phyloP scores from a whole-genome alignment of 1,140 invertebrate species.

The Eurosta solidaginis region DNA sequence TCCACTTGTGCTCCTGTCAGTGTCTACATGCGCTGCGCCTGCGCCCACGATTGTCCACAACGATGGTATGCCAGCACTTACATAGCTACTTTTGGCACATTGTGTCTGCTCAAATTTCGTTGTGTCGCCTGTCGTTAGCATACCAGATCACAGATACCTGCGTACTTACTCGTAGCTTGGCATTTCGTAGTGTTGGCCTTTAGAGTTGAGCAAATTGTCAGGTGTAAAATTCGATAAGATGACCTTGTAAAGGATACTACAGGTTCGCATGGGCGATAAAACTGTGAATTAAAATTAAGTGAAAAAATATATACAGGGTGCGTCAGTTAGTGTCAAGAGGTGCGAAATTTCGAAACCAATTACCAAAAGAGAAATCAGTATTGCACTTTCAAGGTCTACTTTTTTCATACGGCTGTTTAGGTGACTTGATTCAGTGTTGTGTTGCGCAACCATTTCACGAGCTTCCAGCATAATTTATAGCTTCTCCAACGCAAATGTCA shows the following conservation, averaged over 20 bases:
- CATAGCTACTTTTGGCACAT: no score
- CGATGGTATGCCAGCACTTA: neutral
- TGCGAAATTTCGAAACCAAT: no score
- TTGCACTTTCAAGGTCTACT: no score
- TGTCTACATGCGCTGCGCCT: neutral
- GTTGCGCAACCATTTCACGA: no score
- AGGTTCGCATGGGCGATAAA: neutral
- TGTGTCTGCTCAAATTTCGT: conserved; percentile 13
- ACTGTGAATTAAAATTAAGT: neutral
- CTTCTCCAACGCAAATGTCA: no score
- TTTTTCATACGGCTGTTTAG: no score
- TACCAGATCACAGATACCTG: conserved; percentile 22
- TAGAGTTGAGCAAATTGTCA: conserved; percentile 19
- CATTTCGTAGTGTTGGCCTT: neutral
- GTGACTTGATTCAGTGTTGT: no score
- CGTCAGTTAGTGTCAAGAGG: neutral
- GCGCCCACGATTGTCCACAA: neutral
- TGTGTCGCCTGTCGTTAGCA: conserved; percentile 19
- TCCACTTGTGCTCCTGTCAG: neutral
- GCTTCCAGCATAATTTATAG: no score
- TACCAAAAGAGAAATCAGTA: no score
- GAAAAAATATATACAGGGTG: neutral
- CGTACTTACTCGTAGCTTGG: no score
- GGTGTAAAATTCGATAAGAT: conserved; percentile 27
- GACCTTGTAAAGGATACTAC: conserved; percentile 25